These are phyloP conservation scores for Manacus vitellinus DNA, from an alignment of 2,113 vertebrate genomes.

Conservation along the genomic window DNA sequence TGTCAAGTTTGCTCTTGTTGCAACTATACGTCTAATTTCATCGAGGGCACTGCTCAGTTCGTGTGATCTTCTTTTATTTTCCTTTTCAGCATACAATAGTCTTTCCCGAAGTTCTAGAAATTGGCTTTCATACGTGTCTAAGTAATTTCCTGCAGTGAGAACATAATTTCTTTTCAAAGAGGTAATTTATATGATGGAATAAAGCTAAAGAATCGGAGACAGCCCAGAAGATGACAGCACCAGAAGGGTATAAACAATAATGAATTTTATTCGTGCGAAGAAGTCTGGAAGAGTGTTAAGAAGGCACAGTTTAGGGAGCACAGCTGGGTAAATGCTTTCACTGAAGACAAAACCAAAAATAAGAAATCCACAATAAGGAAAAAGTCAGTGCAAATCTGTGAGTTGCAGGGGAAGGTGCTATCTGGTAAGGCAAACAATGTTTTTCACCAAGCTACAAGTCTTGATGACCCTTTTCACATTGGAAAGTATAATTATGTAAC, in stretches of 20 bases:
- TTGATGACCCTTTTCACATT: not conserved
- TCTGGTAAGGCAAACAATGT: not conserved
- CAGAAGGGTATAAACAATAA: not conserved
- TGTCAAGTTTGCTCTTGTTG: not conserved
- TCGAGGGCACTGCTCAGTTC: constrained; percentile 69
- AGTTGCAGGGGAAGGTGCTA: not conserved
- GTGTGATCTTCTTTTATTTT: constrained; percentile 56
- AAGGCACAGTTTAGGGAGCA: not conserved
- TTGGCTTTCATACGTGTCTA: constrained; percentile 49
- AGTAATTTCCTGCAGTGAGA: constrained; percentile 62
- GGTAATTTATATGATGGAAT: not conserved
- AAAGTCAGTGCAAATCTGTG: not conserved
- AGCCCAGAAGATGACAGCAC: not conserved
- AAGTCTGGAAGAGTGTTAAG: not conserved
- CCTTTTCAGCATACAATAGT: constrained; percentile 69
- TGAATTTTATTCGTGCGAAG: not conserved
- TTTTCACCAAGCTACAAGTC: not conserved
- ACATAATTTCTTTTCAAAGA: not conserved
- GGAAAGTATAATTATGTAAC: not conserved
- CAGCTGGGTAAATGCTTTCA: not conserved
- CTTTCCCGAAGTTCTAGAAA: constrained; percentile 72
- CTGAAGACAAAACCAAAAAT: not conserved
- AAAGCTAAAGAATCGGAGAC: not conserved
- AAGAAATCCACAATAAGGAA: not conserved
- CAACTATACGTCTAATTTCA: constrained; percentile 56